phyloP scores from a whole-genome alignment of 2,888 invertebrate species.

The Glyphotaelius pellucidus region DNA sequence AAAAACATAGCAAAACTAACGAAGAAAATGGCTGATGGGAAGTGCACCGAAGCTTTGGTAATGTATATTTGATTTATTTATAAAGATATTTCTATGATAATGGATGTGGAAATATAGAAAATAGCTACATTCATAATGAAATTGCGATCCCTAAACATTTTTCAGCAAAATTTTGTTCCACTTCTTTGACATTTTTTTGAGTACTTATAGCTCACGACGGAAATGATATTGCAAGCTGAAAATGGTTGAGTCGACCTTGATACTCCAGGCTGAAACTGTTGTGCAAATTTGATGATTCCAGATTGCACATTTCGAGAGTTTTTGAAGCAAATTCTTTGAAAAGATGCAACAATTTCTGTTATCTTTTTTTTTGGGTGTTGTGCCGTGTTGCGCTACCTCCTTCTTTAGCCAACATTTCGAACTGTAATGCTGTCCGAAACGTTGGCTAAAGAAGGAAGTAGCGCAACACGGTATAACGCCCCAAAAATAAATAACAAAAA shows the following conservation, averaged over 20 bases:
- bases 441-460: no score
- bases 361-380: no score
- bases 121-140: no score
- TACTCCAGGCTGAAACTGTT: neutral
- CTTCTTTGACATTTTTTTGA: no score
- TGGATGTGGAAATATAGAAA: no score
- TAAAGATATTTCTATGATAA: neutral
- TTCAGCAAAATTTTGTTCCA: no score
- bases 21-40: conserved; percentile 68
- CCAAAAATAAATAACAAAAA: no score
- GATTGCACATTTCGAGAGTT: neutral
- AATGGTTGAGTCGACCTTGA: neutral
- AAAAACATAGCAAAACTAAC: conserved; percentile 68
- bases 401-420: no score
- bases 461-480: no score
- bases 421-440: no score
- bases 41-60: conserved; percentile 70
- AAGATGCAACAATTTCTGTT: neutral
- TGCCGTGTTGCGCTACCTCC: no score
- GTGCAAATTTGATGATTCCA: neutral
- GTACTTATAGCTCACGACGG: neutral
- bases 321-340: neutral
- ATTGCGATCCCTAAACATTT: no score
- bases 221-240: neutral
- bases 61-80: conserved; percentile 67